Evolutionary conservation across 2,113 vertebrate species (phyloP), one percentile per base, ranked within the genome.

Genomic region (Stercorarius parasiticus): DNA sequence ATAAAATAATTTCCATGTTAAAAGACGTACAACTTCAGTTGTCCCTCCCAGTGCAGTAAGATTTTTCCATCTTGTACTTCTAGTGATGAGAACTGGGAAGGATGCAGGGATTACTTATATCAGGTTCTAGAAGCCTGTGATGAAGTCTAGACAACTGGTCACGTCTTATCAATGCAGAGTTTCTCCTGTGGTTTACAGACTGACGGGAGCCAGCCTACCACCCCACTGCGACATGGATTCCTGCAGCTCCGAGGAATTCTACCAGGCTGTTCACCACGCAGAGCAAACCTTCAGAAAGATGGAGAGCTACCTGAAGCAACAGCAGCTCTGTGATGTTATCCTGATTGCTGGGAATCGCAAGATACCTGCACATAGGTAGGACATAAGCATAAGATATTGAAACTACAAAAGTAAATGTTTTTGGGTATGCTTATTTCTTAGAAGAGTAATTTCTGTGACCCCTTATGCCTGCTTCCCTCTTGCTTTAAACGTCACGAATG

Each of bases 261-360:
- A 98, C 94, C 98, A 98, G 93, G 98, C 98, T 20, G 96, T 98
- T 70, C 98, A 98, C 58, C 98, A 98, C 1, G 98, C 98, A 0
- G 98, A 98, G 32, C 98, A 98, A 96, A 98, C 98, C 34, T 98
- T 98, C 94, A 94, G 98, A 73, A 98, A 98, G 82, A 98, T 98
- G 98, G 98, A 98, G 95, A 98, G 95, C 92, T 98, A 98, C 91
- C 7, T 98, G 93, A 98, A 98, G 76, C 98, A 98, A 61, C 98
- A 98, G 55, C 98, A 98, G 56, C 98, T 98, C 55, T 98, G 98
- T 93, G 98, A 98, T 0, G 98, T 98, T 84, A 98, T 98, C 62
- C 95, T 98, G 42, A 98, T 98, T 83, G 98, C 98, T 50, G 98
- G 98, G 17, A 98, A 98, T 38, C 96, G 98, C 85, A 98, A 98